Conservation (phyloP, 2,797 vertebrate species). For the Chloroceryle amazona region DNA sequence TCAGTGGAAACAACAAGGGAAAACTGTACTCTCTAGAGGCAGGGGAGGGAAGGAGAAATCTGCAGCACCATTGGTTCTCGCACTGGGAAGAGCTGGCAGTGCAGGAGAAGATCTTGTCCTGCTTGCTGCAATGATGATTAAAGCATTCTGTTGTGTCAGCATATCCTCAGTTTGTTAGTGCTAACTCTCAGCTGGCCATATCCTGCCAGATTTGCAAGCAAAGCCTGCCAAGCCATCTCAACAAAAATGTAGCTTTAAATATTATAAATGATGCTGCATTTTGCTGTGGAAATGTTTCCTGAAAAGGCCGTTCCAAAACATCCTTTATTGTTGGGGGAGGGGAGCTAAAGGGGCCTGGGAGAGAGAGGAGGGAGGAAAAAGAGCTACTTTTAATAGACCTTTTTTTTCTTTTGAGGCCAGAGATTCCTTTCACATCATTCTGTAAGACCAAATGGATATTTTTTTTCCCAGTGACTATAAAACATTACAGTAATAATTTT, state of each 20-base stretch:
- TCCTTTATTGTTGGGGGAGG: conserved; percentile 72
- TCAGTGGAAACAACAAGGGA: conserved; percentile 67
- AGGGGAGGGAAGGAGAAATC: conserved; percentile 80
- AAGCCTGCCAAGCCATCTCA: conserved; percentile 86
- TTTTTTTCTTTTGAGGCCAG: conserved; percentile 52
- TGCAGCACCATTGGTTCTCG: conserved; percentile 78
- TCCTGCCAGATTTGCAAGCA: conserved; percentile 87
- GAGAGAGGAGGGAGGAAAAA: conserved; percentile 62
- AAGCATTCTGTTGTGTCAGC: conserved; percentile 91
- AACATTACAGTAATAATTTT: conserved; percentile 58
- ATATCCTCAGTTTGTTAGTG: conserved; percentile 89
- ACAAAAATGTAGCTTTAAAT: conserved; percentile 81
- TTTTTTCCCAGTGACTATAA: conserved; percentile 59
- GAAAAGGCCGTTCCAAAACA: conserved; percentile 75
- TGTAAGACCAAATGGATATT: conserved; percentile 35
- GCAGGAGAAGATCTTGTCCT: conserved; percentile 77
- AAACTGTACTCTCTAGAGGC: conserved; percentile 75
- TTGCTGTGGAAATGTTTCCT: conserved; percentile 77
- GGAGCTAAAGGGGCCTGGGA: conserved; percentile 65
- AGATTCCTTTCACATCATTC: conserved; percentile 65
- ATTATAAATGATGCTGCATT: conserved; percentile 81
- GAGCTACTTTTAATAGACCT: conserved; percentile 65
- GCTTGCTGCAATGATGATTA: conserved; percentile 84
- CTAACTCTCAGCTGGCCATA: conserved; percentile 86
- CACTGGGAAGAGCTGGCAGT: conserved; percentile 80